Percentiles rank a stretch among this genome's conserved stretches.
Evolutionary conservation across 2,888 invertebrate genomes (phyloP).

Genomic region (Lasioglossum lativentre): DNA sequence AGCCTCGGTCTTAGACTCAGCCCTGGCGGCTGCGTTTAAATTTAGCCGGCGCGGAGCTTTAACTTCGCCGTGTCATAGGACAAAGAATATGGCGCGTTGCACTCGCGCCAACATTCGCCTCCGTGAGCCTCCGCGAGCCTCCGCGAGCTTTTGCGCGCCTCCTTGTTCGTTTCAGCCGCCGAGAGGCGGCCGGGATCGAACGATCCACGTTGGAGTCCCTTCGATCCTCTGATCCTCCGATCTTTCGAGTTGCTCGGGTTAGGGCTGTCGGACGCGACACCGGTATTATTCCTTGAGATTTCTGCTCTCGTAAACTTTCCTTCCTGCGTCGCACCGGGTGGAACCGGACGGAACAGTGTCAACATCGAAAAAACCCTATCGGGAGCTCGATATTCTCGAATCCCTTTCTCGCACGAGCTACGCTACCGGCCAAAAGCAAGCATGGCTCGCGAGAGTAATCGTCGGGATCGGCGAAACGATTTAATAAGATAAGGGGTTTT

Average conservation of each 20-base stretch:
- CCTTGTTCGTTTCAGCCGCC: conserved; percentile 31
- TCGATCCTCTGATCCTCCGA: neutral
- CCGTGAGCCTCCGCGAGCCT: neutral
- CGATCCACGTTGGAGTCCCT: neutral
- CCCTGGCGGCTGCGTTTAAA: conserved; percentile 77
- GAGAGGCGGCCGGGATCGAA: neutral
- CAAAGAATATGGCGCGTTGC: conserved; percentile 79
- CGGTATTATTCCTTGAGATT: neutral
- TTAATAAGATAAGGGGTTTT: neutral
- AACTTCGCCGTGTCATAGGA: conserved; percentile 80
- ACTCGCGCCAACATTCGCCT: conserved; percentile 71
- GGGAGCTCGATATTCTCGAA: neutral
- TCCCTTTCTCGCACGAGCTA: neutral
- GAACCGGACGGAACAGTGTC: neutral
- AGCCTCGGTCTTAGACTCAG: conserved; percentile 76
- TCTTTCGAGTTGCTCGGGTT: neutral
- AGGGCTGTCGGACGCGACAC: neutral
- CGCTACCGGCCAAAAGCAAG: neutral
- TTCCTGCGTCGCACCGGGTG: neutral
- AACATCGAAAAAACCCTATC: neutral
- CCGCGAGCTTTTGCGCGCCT: neutral
- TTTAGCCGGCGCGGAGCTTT: conserved; percentile 78
- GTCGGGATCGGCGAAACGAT: neutral
- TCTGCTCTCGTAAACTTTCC: neutral
- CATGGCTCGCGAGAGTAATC: neutral